Conservation (phyloP, 2,888 invertebrate species). For the Hipparchia sbordonii region DNA sequence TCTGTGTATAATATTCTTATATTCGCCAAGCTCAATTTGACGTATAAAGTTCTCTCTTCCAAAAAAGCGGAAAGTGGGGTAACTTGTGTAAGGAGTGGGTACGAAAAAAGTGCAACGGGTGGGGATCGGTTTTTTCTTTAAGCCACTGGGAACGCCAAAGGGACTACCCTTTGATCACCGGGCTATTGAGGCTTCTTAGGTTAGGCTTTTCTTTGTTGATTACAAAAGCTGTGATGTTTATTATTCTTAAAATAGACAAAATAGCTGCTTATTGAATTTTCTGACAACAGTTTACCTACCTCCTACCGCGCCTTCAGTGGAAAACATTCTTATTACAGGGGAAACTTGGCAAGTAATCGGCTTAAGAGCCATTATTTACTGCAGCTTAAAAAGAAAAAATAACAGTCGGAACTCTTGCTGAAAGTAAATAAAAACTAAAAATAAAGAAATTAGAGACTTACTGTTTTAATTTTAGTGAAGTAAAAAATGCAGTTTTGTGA, state of each 20-base stretch:
- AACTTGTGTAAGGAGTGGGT: no score
- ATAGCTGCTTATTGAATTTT: slow-evolving; percentile 1
- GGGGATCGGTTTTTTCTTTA: no score
- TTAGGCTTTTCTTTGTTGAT: background rate
- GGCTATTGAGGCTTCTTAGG: no score
- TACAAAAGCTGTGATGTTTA: background rate
- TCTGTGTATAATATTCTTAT: no score
- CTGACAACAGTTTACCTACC: slow-evolving; percentile 4
- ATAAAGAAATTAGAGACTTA: background rate
- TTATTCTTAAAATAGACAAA: background rate
- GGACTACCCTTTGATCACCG: no score
- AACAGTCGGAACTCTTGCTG: background rate
- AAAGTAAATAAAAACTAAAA: slow-evolving; percentile 8
- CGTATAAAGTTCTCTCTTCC: no score
- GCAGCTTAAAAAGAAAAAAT: slow-evolving; percentile 10
- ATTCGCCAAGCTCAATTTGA: no score
- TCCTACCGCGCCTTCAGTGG: background rate
- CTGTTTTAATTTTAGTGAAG: background rate
- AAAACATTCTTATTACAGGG: slow-evolving; percentile 11
- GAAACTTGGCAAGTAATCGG: slow-evolving; percentile 13
- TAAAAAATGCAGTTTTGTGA: background rate
- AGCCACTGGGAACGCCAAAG: no score
- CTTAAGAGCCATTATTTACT: slow-evolving; percentile 11
- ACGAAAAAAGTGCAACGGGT: no score
- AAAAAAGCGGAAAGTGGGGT: no score